These are phyloP conservation scores for Bombus sylvicola DNA, from an alignment of 1,140 invertebrate species.

Conservation along the genomic window DNA sequence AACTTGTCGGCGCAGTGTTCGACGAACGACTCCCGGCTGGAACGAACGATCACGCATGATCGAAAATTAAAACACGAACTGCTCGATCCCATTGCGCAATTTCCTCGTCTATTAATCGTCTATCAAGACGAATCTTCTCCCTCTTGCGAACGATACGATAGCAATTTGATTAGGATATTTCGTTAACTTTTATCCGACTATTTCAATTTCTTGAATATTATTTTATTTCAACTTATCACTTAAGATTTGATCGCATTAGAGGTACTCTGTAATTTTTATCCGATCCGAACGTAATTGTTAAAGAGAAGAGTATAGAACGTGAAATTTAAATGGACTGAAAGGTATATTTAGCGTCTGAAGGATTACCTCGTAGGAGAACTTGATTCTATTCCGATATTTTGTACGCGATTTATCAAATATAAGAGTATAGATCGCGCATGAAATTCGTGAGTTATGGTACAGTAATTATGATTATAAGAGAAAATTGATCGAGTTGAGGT, in stretches of 20 bases:
- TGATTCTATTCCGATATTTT: background rate
- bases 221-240: too few relatives aligned
- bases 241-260: too few relatives aligned
- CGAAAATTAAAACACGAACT: background rate
- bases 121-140: background rate
- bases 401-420: background rate
- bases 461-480: background rate
- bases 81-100: background rate
- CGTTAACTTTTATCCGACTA: too few relatives aligned
- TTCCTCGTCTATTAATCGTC: background rate
- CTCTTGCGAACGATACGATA: background rate
- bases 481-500: constrained; percentile 5
- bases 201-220: too few relatives aligned
- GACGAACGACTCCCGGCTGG: constrained; percentile 66
- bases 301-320: too few relatives aligned
- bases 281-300: too few relatives aligned
- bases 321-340: too few relatives aligned
- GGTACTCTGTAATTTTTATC: too few relatives aligned
- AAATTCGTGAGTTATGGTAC: background rate
- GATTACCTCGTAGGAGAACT: too few relatives aligned
- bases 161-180: too few relatives aligned
- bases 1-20: constrained; percentile 62
- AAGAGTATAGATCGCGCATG: background rate
- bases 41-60: constrained; percentile 19
- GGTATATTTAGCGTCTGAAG: too few relatives aligned